Evolutionary conservation across 2,888 invertebrate genomes (phyloP).

Genomic region (Hydrotaea diabolus): DNA sequence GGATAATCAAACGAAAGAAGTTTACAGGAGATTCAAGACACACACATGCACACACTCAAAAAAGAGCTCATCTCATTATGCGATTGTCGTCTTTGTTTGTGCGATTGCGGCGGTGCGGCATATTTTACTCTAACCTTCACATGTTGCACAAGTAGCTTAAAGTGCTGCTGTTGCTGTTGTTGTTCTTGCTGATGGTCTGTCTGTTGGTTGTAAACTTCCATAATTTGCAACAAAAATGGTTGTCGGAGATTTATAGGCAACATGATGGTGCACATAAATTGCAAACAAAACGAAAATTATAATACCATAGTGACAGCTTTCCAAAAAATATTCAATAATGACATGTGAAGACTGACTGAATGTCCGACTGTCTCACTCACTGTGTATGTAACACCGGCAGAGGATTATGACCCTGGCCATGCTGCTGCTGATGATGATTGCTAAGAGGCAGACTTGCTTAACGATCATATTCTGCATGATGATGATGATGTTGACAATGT

Average conservation of each 20-base stretch:
- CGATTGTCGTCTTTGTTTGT: slow-evolving; percentile 52
- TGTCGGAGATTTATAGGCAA: slow-evolving; percentile 48
- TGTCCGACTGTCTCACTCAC: slow-evolving; percentile 1
- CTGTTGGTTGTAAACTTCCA: slow-evolving; percentile 71
- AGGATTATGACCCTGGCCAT: slow-evolving; percentile 33
- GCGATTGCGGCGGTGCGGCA: slow-evolving; percentile 56
- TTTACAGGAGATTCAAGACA: slow-evolving; percentile 71
- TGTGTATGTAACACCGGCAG: neutral
- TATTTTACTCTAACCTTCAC: slow-evolving; percentile 51
- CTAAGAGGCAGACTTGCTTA: too few relatives aligned
- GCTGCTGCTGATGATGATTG: too few relatives aligned
- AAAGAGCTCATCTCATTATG: slow-evolving; percentile 63
- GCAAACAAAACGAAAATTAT: slow-evolving; percentile 60
- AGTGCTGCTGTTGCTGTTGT: too few relatives aligned
- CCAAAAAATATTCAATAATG: slow-evolving; percentile 65
- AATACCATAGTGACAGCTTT: slow-evolving; percentile 65
- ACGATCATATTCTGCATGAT: too few relatives aligned
- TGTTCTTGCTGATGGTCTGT: slow-evolving; percentile 52
- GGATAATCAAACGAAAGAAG: slow-evolving; percentile 76
- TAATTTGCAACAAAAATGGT: slow-evolving; percentile 66
- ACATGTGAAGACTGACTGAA: slow-evolving; percentile 53
- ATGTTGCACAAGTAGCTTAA: slow-evolving; percentile 46
- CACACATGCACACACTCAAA: too few relatives aligned
- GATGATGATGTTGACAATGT: neutral
- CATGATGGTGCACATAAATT: slow-evolving; percentile 58